phyloP scores from a whole-genome alignment of 2,797 vertebrate genomes.

The Myripristis jacobus region DNA sequence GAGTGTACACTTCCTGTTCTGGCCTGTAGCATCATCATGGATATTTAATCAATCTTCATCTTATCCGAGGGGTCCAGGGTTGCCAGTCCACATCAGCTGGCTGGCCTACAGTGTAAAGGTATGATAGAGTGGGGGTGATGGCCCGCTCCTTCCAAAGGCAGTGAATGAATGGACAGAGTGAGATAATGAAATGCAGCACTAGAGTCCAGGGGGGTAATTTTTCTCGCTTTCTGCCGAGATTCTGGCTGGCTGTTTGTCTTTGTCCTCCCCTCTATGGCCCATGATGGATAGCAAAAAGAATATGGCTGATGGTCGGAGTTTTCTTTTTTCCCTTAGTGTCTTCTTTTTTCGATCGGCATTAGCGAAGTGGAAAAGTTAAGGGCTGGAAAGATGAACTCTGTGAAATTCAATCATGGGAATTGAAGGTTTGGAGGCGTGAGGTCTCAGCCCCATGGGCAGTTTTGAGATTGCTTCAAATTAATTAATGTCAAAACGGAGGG shows the following conservation, averaged over 20 bases:
- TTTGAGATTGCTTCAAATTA: constrained; percentile 76
- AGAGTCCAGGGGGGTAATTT: constrained; percentile 70
- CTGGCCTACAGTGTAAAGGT: constrained; percentile 13
- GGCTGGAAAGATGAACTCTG: constrained; percentile 68
- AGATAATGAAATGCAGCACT: constrained; percentile 75
- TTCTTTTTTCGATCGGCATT: constrained; percentile 58
- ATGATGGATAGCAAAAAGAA: constrained; percentile 79
- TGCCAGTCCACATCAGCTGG: constrained; percentile 13
- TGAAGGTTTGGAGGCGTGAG: constrained; percentile 69
- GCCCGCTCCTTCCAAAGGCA: constrained; percentile 42
- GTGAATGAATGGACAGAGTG: constrained; percentile 66
- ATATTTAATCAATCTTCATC: constrained; percentile 49
- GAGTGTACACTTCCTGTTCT: constrained; percentile 14
- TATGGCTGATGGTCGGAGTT: constrained; percentile 70
- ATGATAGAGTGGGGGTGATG: constrained; percentile 63
- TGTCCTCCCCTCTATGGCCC: constrained; percentile 77
- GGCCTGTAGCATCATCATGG: constrained; percentile 28
- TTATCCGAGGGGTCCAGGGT: not conserved
- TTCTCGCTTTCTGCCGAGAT: constrained; percentile 69
- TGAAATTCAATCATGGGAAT: constrained; percentile 76
- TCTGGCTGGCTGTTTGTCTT: constrained; percentile 74
- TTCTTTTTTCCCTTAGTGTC: constrained; percentile 48
- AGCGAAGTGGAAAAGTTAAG: constrained; percentile 69
- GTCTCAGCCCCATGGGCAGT: constrained; percentile 69
- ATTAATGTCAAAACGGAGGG: constrained; percentile 75